These are phyloP conservation scores for Drosophila anomelani DNA, from an alignment of 2,888 invertebrate species.

Conservation along the genomic window DNA sequence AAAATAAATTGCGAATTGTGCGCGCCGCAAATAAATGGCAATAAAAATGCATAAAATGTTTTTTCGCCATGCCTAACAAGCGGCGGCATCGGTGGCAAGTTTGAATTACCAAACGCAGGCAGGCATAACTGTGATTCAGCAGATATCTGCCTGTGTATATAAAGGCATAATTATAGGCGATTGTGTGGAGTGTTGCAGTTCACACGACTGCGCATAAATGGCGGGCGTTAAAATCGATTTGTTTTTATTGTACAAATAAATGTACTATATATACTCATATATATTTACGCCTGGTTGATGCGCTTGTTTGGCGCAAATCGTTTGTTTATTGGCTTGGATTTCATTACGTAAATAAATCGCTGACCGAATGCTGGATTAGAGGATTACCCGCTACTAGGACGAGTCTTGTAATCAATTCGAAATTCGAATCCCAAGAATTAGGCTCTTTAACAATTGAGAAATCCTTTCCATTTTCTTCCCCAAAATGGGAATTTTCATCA, in stretches of 20 bases:
- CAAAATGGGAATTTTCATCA: conserved; percentile 33
- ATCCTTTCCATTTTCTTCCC: conserved; percentile 13
- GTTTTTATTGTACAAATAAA: conserved; percentile 38
- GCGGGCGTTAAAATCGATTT: conserved; percentile 45
- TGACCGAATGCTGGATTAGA: conserved; percentile 18
- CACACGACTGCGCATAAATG: conserved; percentile 55
- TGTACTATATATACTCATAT: conserved; percentile 5
- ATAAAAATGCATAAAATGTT: conserved; percentile 78
- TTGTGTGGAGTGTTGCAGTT: conserved; percentile 62
- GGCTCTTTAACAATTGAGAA: conserved; percentile 1
- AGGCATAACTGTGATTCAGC: conserved; percentile 33
- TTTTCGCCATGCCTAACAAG: conserved; percentile 67
- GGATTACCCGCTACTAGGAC: conserved; percentile 12
- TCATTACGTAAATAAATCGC: conserved; percentile 3
- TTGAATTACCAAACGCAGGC: conserved; percentile 60
- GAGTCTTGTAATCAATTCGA: conserved; percentile 22
- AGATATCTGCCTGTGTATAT: conserved; percentile 10
- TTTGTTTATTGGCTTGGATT: conserved; percentile 39
- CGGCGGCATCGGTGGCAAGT: conserved; percentile 55
- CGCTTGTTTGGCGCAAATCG: conserved; percentile 28
- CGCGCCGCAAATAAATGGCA: conserved; percentile 75
- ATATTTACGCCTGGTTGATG: conserved; percentile 23
- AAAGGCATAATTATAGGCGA: conserved; percentile 50
- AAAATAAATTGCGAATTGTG: conserved; percentile 78
- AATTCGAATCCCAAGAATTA: conserved; percentile 26